These are phyloP conservation scores for Galaxias olidus DNA, from an alignment of 2,797 vertebrate genomes.

Conservation along the genomic window DNA sequence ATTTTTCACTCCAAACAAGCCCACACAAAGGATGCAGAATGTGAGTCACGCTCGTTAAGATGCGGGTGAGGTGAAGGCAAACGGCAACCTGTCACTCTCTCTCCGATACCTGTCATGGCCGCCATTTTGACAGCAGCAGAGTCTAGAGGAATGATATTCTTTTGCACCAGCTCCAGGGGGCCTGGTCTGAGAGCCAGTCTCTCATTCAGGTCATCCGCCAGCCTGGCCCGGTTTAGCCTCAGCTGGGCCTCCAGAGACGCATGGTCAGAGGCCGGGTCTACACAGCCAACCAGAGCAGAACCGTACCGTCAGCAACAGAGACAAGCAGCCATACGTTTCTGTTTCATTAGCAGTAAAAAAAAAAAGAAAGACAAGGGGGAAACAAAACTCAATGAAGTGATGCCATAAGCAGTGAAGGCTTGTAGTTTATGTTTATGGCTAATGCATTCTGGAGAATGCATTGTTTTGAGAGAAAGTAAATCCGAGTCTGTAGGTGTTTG, in stretches of 20 bases:
- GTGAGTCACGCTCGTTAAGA: conserved; percentile 22
- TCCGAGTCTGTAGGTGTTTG: too few species aligned
- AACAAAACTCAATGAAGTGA: too few species aligned
- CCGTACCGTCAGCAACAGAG: conserved; percentile 44
- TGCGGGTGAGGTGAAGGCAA: conserved; percentile 21
- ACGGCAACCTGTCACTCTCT: conserved; percentile 1
- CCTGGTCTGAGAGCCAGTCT: conserved; percentile 89
- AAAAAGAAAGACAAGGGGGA: too few species aligned
- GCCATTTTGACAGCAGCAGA: conserved; percentile 82
- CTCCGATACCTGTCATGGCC: conserved; percentile 84
- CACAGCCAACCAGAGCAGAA: conserved; percentile 61
- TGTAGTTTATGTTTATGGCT: too few species aligned
- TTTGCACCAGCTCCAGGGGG: conserved; percentile 90
- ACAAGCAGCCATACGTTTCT: conserved; percentile 27
- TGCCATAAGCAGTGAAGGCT: too few species aligned
- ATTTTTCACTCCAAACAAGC: not conserved
- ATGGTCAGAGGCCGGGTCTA: conserved; percentile 80
- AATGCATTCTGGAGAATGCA: too few species aligned
- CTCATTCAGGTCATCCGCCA: conserved; percentile 88
- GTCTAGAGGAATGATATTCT: conserved; percentile 89
- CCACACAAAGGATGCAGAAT: conserved; percentile 30
- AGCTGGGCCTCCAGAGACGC: conserved; percentile 82
- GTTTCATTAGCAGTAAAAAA: not conserved
- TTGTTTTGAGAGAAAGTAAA: too few species aligned
- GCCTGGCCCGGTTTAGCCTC: conserved; percentile 88